These are phyloP conservation scores for Copidosoma aretas DNA, from an alignment of 2,888 invertebrate species.

Conservation along the genomic window DNA sequence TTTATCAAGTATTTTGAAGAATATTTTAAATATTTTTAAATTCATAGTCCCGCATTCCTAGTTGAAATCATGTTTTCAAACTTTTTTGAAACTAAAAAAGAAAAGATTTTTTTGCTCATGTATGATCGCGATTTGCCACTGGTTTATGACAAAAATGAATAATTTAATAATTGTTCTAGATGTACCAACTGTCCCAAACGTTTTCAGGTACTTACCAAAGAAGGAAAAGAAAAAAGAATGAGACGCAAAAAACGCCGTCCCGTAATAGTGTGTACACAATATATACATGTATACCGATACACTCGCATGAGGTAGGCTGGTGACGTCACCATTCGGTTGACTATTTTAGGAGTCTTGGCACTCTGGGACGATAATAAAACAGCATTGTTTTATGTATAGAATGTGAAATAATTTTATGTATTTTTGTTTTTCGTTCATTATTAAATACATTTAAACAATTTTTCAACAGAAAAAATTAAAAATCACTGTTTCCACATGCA, in stretches of 20 bases:
- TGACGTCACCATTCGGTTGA: slow-evolving; percentile 57
- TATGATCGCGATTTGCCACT: no score
- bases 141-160: no score
- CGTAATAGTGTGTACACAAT: no score
- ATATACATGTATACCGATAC: background rate
- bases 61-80: no score
- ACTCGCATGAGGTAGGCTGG: slow-evolving; percentile 47
- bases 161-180: no score
- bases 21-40: no score
- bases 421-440: slow-evolving; percentile 10
- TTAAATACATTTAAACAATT: slow-evolving; percentile 31
- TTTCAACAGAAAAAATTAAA: slow-evolving; percentile 17
- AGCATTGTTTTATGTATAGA: slow-evolving; percentile 32
- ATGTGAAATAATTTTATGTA: slow-evolving; percentile 41
- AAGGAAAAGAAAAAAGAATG: slow-evolving; percentile 3
- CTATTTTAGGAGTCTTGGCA: slow-evolving; percentile 58
- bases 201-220: no score
- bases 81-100: no score
- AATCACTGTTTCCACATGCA: background rate
- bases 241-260: slow-evolving; percentile 5
- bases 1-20: no score
- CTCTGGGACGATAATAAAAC: slow-evolving; percentile 39
- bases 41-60: no score
- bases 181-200: no score
- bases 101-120: no score